Evolutionary conservation across 2,888 invertebrate genomes (phyloP).

Genomic region (Pseudococcus longispinus): DNA sequence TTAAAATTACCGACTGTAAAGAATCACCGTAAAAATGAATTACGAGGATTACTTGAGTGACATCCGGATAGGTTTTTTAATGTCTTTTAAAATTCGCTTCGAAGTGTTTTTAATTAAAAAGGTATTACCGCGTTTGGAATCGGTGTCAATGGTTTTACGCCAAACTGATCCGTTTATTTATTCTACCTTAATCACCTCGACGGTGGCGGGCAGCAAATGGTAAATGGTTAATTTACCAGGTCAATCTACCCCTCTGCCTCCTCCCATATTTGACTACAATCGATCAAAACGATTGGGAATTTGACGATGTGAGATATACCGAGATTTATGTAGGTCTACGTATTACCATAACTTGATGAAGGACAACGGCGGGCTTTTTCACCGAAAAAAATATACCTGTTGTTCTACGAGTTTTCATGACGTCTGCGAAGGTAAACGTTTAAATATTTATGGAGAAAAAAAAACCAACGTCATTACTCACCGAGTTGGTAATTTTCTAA

Average conservation of each 20-base stretch:
- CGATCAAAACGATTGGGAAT: neutral
- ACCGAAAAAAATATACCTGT: too few relatives aligned
- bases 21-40: slow-evolving; percentile 34
- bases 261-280: neutral
- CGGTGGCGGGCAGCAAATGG: neutral
- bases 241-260: neutral
- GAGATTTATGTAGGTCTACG: neutral
- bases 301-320: neutral
- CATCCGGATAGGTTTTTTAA: slow-evolving; percentile 42
- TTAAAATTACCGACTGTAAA: slow-evolving; percentile 11
- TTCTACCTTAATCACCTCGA: neutral
- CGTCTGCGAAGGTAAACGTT: too few relatives aligned
- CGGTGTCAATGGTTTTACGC: slow-evolving; percentile 32
- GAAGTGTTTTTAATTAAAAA: slow-evolving; percentile 48
- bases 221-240: neutral
- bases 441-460: neutral
- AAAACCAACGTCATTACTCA: too few relatives aligned
- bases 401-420: too few relatives aligned
- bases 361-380: too few relatives aligned
- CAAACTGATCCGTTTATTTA: slow-evolving; percentile 8
- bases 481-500: neutral
- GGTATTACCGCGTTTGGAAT: slow-evolving; percentile 36
- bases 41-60: slow-evolving; percentile 29
- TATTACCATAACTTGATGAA: too few relatives aligned
- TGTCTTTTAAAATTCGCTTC: slow-evolving; percentile 45